Conservation (phyloP, 2,797 vertebrate species). For the Enteromius anoplus region DNA sequence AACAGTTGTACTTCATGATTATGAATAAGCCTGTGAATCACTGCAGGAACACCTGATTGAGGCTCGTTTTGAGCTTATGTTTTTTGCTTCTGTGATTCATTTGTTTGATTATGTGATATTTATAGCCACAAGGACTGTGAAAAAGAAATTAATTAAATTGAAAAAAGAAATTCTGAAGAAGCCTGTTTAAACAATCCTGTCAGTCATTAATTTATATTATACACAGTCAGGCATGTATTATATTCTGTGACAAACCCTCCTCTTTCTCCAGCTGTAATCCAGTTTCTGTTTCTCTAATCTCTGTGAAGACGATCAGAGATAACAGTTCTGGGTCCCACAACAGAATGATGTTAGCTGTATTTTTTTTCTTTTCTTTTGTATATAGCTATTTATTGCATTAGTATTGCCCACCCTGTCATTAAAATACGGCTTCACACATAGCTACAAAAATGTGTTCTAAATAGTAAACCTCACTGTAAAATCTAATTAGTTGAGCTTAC, state of each 20-base stretch:
- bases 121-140: not conserved
- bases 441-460: not conserved
- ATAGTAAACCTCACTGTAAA: not conserved
- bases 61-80: not conserved
- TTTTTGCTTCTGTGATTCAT: not conserved
- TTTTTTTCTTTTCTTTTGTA: not conserved
- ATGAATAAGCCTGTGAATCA: not conserved
- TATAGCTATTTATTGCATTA: not conserved
- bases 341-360: not conserved
- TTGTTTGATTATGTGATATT: not conserved
- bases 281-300: not conserved
- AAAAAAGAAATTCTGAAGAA: not conserved
- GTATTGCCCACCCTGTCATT: not conserved
- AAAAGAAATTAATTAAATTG: not conserved
- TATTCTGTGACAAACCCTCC: not conserved
- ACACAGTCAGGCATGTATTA: not conserved
- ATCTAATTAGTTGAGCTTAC: too few species aligned
- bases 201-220: not conserved
- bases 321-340: not conserved
- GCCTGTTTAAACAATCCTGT: not conserved
- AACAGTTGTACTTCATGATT: not conserved
- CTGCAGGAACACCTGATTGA: not conserved
- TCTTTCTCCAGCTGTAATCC: not conserved
- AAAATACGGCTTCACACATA: not conserved
- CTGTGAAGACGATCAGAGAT: not conserved